Evolutionary conservation across 1,140 invertebrate species (phyloP).

Genomic region (Musca vetustissima): DNA sequence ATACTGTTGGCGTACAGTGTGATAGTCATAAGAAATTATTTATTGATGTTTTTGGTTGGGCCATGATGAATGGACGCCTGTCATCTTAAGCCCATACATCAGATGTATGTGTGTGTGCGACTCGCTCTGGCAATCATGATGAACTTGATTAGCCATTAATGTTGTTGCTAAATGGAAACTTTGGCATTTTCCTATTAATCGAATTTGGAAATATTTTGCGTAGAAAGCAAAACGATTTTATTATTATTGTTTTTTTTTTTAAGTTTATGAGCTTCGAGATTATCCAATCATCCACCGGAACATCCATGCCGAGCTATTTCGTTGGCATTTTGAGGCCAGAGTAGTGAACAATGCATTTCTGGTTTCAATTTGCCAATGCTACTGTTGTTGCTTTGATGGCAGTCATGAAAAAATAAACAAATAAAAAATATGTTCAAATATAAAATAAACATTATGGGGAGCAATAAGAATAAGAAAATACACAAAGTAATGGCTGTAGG

Average conservation of each 20-base stretch:
- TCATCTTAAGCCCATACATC: neutral
- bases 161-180: neutral
- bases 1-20: neutral
- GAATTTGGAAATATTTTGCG: conserved; percentile 23
- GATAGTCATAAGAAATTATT: neutral
- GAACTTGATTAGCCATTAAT: conserved; percentile 23
- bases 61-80: neutral
- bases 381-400: neutral
- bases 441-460: conserved; percentile 27
- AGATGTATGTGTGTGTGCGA: neutral
- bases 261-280: conserved; percentile 19
- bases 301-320: neutral
- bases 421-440: conserved; percentile 29
- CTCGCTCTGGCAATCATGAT: neutral
- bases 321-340: neutral
- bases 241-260: conserved; percentile 12
- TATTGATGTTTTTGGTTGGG: neutral
- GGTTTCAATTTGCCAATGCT: neutral
- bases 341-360: conserved; percentile 9
- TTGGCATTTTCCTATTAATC: conserved; percentile 23
- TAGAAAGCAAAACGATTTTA: conserved; percentile 21
- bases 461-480: conserved; percentile 27
- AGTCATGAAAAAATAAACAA: conserved; percentile 27
- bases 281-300: neutral
- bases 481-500: conserved; percentile 23